Evolutionary conservation across 2,888 invertebrate species (phyloP), one percentile per base, ranked within the genome.

Genomic region (Caenorhabditis sp.): DNA sequence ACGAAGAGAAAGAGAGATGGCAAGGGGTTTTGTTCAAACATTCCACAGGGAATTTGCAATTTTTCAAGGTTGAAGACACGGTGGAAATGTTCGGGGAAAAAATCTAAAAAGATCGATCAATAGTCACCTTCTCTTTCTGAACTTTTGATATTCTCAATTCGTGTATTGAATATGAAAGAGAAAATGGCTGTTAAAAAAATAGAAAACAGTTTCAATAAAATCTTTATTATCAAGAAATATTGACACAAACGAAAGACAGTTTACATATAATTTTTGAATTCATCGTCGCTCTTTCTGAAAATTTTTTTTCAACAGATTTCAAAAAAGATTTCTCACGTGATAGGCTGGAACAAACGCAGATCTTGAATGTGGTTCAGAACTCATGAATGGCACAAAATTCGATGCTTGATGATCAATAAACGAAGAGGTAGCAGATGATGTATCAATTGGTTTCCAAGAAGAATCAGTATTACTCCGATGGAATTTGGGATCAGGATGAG

Each of bases 341-440:
- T 60, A 66, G 0, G 70, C 57, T 17, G 70, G 70, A n/a, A 71
- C 66, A 20, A 71, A 71, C 0, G 70, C 70, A 3, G 70, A 71
- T 23, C 70, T 53, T 8, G 59, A 62, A 43, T 63, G 63, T 5
- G 58, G 67, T 36, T 71, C 70, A 14, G 62, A 59, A 63, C 65
- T 59, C 27, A 64, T 63, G 31, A 21, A 8, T 25, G 7, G 17
- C 7, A 43, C 12, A 17, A 43, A 43, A 14, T 43, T 43, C 43
- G 43, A 43, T 10, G 3, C 14, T 43, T 43, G 43, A 43, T 43
- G 43, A 43, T 43, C 43, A 3, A 43, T 43, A 43, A 43, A 43
- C 17, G 43, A 43, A 2, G 43, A 43, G 14, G 43, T 17, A 12
- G 43, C 3, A 17, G 43, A 14, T 14, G 43, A 43, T 43, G 43